Evolutionary conservation across 2,888 invertebrate species (phyloP).

Genomic region (Lasius fuliginosus): DNA sequence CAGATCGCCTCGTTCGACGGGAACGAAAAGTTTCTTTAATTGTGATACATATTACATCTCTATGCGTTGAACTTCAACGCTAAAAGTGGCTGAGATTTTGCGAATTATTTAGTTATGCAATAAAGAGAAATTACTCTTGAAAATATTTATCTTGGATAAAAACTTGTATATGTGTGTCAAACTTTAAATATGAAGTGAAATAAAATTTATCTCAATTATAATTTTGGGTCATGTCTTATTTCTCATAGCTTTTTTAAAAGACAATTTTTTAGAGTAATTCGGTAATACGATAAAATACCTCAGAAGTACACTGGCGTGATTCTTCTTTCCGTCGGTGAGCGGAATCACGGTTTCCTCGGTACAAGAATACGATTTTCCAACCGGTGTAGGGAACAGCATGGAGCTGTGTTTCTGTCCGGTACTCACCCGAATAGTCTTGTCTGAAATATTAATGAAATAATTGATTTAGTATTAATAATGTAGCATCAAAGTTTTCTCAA

Average conservation of each 20-base stretch:
- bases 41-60: not conserved
- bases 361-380: slow-evolving; percentile 94
- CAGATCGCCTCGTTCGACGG: not conserved
- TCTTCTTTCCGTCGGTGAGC: slow-evolving; percentile 87
- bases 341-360: slow-evolving; percentile 89
- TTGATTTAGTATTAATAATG: not conserved
- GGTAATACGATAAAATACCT: slow-evolving; percentile 73
- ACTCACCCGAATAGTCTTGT: slow-evolving; percentile 87
- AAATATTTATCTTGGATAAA: not conserved
- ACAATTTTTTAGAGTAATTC: not conserved
- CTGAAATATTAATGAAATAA: slow-evolving; percentile 70
- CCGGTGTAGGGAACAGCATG: slow-evolving; percentile 94
- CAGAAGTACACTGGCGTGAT: slow-evolving; percentile 79
- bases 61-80: not conserved
- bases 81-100: not conserved
- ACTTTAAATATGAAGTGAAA: not conserved
- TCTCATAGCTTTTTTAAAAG: not conserved
- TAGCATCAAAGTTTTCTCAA: not conserved
- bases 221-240: not conserved
- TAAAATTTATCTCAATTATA: not conserved
- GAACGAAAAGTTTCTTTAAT: not conserved
- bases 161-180: not conserved
- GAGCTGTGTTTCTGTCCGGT: slow-evolving; percentile 88
- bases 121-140: not conserved
- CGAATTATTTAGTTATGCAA: not conserved